These are phyloP conservation scores for Colistium nudipinnis DNA, from an alignment of 2,113 vertebrate species.

Conservation along the genomic window DNA sequence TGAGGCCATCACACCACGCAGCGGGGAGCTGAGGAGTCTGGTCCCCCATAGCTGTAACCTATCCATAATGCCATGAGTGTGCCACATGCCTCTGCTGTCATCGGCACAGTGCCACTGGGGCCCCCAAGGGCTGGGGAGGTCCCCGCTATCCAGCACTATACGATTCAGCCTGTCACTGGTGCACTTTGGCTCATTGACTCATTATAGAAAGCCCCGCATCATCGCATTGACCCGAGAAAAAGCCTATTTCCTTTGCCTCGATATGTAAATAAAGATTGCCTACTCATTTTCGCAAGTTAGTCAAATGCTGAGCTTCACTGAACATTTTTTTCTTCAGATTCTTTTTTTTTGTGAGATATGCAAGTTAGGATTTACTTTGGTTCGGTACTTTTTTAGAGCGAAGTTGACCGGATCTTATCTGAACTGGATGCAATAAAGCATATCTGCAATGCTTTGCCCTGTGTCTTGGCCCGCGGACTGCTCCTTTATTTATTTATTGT, in stretches of 20 bases:
- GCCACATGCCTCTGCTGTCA: slow-evolving; percentile 78
- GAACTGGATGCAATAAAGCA: slow-evolving; percentile 61
- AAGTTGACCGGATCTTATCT: slow-evolving; percentile 40
- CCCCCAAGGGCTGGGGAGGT: slow-evolving; percentile 56
- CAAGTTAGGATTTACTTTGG: slow-evolving; percentile 7
- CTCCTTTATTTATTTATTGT: slow-evolving; percentile 38
- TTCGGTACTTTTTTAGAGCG: slow-evolving; percentile 21
- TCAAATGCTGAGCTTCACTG: neutral
- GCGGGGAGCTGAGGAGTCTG: slow-evolving; percentile 74
- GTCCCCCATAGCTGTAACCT: slow-evolving; percentile 72
- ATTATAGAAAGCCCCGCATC: slow-evolving; percentile 52
- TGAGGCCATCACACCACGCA: slow-evolving; percentile 77
- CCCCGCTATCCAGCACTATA: slow-evolving; percentile 54
- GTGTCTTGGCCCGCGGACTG: slow-evolving; percentile 12
- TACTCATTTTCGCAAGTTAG: neutral
- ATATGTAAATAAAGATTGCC: neutral
- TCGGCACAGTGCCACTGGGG: slow-evolving; percentile 61
- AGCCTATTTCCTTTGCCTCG: slow-evolving; percentile 2
- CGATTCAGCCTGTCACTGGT: slow-evolving; percentile 61
- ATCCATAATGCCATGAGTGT: slow-evolving; percentile 76
- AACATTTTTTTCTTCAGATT: neutral
- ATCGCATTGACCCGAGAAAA: slow-evolving; percentile 46
- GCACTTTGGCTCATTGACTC: slow-evolving; percentile 54
- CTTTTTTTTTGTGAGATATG: neutral
- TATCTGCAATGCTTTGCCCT: slow-evolving; percentile 43